These are phyloP conservation scores for Catharus minimus DNA, from an alignment of 2,113 vertebrate genomes.

Conservation along the genomic window DNA sequence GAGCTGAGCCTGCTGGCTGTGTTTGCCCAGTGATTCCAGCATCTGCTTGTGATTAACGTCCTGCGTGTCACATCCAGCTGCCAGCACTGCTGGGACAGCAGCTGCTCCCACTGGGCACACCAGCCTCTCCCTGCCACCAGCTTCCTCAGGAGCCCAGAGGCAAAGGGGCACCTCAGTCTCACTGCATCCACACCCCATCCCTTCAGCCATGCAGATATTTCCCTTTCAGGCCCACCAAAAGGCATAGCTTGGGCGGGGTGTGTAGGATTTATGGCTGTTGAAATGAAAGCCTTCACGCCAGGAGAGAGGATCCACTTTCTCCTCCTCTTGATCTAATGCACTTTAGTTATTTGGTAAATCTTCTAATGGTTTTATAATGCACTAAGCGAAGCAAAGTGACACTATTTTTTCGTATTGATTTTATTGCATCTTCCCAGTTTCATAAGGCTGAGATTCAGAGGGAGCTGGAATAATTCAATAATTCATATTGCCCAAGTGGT, in stretches of 20 bases:
- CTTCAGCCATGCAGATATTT: background rate
- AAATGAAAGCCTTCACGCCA: background rate
- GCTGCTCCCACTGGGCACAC: background rate
- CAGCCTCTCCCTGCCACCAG: background rate
- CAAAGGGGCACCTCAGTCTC: background rate
- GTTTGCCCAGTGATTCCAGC: background rate
- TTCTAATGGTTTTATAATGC: constrained; percentile 69
- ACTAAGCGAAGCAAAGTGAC: constrained; percentile 55
- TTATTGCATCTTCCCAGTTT: constrained; percentile 41
- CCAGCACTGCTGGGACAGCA: background rate
- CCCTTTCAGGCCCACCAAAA: background rate
- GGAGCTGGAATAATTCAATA: constrained; percentile 55
- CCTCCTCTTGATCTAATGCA: constrained; percentile 52
- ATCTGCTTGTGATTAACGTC: background rate
- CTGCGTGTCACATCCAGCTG: background rate
- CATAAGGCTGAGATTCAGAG: constrained; percentile 19
- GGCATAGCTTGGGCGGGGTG: background rate
- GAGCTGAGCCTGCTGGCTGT: background rate
- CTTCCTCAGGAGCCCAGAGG: background rate
- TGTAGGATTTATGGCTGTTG: constrained; percentile 13
- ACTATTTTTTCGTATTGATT: constrained; percentile 50
- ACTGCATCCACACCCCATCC: background rate
- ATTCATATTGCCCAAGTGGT: constrained; percentile 45
- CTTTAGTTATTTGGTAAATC: constrained; percentile 69
- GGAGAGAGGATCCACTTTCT: constrained; percentile 50